Evolutionary conservation across 37 sponge, comb jelly and placozoan species (phyloP), one percentile per base, ranked within the genome.

Genomic region (Halisarca cf. caerulea): DNA sequence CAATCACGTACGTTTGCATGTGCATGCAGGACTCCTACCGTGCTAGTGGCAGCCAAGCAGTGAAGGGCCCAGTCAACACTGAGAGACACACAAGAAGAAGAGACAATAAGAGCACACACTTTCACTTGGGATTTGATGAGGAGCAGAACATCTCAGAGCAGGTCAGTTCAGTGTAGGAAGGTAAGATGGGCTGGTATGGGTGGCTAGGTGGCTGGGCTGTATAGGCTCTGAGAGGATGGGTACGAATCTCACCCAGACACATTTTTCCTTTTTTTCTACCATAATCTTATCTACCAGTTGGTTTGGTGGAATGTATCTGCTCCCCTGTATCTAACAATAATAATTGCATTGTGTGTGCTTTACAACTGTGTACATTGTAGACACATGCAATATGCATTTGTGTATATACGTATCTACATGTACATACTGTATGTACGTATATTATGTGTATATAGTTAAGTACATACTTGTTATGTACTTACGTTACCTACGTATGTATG

Each of bases 61-160:
- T 59, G 79, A 33, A 51, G 42, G 68, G 66, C 8, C 25, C 0
- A 59, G 36, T 42, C 34, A 61, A 38, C 40, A 84, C 57, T 37
- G 66, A 58, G 18, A 78, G 59, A 5, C 53, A 55, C 41, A 35
- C 80, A 0, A 83, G 92, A 32, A 80, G 54, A 8, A 34, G 39
- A 24, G 88, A 91, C 80, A 95, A 87, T 79, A 91, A 92, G 55
- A 38, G 55, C 32, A 89, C 92, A 9, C 95, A 91, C 83, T 87
- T 95, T 40, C 38, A 66, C 20, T 74, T 91, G 0, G 95, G 95
- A n/a, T 95, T 87, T 70, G 87, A 86, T 39, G 4, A 28, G 2
- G 28, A 60, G 3, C 34, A 51, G 2, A 32, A 53, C 17, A 30
- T 82, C 17, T 68, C 83, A 40, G 95, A 95, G 41, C 86, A 87